A percentile compares a stretch with the other conserved stretches of the same genome.
These are phyloP conservation scores for Chrysaora quinquecirrha DNA, from an alignment of 30 jellyfish, hydroid and myxozoan genomes.

Conservation along the genomic window DNA sequence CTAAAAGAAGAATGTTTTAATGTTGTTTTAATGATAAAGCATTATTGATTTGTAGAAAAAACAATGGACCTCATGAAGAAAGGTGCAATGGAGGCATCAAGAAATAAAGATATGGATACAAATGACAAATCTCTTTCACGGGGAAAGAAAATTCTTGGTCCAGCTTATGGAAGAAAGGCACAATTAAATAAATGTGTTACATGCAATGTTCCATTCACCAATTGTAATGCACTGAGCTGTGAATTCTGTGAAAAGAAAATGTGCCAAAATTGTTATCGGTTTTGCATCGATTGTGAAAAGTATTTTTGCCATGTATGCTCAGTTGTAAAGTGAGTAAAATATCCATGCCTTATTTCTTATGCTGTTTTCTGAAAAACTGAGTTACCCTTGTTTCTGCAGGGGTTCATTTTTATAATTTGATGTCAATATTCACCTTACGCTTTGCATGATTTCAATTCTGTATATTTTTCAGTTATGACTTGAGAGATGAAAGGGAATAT, in stretches of 20 bases:
- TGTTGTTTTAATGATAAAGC: no score
- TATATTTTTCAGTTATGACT: slow-evolving; percentile 42
- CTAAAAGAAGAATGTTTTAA: no score
- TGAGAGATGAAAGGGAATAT: slow-evolving; percentile 59
- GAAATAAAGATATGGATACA: slow-evolving; percentile 1
- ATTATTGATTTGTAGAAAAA: slow-evolving; percentile 47
- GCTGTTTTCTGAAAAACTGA: no score
- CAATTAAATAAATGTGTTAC: slow-evolving; percentile 37
- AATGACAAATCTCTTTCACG: slow-evolving; percentile 7
- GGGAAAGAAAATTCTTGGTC: slow-evolving; percentile 88
- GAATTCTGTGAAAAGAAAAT: slow-evolving; percentile 69
- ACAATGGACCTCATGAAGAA: slow-evolving; percentile 62
- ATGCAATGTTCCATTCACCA: slow-evolving; percentile 18
- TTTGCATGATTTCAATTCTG: neutral
- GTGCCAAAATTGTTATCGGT: slow-evolving; percentile 67
- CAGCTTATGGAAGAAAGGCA: slow-evolving; percentile 73
- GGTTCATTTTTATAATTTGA: no score
- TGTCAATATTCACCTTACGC: no score
- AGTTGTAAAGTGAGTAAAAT: slow-evolving; percentile 62
- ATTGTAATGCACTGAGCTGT: slow-evolving; percentile 14
- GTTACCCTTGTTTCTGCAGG: no score
- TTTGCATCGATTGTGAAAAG: slow-evolving; percentile 68
- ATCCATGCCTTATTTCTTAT: no score
- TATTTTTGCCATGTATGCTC: slow-evolving; percentile 83
- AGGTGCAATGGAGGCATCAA: slow-evolving; percentile 84